Percentiles rank a stretch among this genome's conserved stretches.
Evolutionary conservation across 2,888 invertebrate species (phyloP).

Genomic region (Pyrrhia umbra): DNA sequence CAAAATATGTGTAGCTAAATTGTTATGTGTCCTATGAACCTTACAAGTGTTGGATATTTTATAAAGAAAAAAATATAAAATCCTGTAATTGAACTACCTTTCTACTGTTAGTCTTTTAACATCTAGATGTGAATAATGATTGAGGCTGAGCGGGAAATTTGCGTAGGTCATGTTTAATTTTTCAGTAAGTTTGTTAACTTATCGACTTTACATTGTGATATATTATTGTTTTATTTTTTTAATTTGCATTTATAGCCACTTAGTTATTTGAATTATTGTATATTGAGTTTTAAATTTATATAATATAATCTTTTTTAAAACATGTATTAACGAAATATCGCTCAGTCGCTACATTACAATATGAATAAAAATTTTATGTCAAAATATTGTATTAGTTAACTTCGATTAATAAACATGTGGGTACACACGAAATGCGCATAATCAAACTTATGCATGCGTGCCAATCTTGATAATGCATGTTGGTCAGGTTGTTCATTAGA

Average conservation of each 20-base stretch:
- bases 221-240: conserved; percentile 59
- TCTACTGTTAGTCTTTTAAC: conserved; percentile 21
- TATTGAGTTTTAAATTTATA: conserved; percentile 63
- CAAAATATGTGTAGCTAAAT: conserved; percentile 59
- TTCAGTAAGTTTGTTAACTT: conserved; percentile 57
- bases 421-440: conserved; percentile 13
- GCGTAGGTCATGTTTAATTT: conserved; percentile 42
- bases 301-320: conserved; percentile 53
- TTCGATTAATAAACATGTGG: conserved; percentile 10
- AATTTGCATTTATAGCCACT: conserved; percentile 62
- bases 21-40: conserved; percentile 41
- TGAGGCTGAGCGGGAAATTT: conserved; percentile 45
- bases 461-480: conserved; percentile 5
- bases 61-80: conserved; percentile 25
- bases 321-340: conserved; percentile 44
- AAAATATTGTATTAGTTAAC: conserved; percentile 19
- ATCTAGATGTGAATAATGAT: conserved; percentile 28
- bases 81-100: conserved; percentile 30
- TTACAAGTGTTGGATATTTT: conserved; percentile 34
- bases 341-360: conserved; percentile 37
- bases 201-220: conserved; percentile 62
- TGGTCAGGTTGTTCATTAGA: conserved; percentile 30
- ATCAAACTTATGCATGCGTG: conserved; percentile 25
- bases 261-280: conserved; percentile 59
- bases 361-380: conserved; percentile 23